Evolutionary conservation across 2,797 vertebrate species (phyloP), one percentile per base, ranked within the genome.

Genomic region (Falco naumanni): DNA sequence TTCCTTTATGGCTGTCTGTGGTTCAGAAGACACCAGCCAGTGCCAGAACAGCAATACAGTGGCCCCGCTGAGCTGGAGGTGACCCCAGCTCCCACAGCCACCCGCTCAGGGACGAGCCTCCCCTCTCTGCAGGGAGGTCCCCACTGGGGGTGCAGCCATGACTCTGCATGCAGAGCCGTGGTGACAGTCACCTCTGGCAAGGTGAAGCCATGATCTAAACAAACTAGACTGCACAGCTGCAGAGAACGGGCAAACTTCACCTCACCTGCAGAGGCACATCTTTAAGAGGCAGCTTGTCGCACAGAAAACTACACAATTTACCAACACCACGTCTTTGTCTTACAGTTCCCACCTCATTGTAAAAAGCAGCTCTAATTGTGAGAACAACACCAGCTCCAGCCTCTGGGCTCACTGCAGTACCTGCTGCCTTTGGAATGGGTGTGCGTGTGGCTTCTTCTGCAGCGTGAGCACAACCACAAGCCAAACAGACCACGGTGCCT

Each of bases 31-130:
- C 48, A 39, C 13, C 43, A 31, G 60, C 4, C 7, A 1, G 39
- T 37, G 64, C 76, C 72, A 16, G 75, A 28, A 5, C 21, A 47
- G 60, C 2, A 0, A 29, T 1, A 0, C 1, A 1, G 61, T 5
- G 60, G 29, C 56, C 31, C 21, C 18, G 2, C 14, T 1, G 14
- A 5, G 9, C 41, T 43, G 34, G 51, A 45, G 41, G 64, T 80
- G 63, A 56, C 37, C 66, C 56, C 71, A 54, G 45, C 12, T 77
- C 21, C 41, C n/a, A 16, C 4, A 1, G 48, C 28, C 25, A 11
- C 13, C 7, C 3, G 1, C 26, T 4, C 0, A 43, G 2, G 29
- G 45, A 71, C 1, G 2, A 82, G 57, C 16, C 41, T 31, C 19
- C 26, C 31, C 41, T 39, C 59, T 33, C 19, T 54, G 53, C 43